Evolutionary conservation across 1,140 invertebrate species (phyloP).

Genomic region (Drosophila pseudoananassae): DNA sequence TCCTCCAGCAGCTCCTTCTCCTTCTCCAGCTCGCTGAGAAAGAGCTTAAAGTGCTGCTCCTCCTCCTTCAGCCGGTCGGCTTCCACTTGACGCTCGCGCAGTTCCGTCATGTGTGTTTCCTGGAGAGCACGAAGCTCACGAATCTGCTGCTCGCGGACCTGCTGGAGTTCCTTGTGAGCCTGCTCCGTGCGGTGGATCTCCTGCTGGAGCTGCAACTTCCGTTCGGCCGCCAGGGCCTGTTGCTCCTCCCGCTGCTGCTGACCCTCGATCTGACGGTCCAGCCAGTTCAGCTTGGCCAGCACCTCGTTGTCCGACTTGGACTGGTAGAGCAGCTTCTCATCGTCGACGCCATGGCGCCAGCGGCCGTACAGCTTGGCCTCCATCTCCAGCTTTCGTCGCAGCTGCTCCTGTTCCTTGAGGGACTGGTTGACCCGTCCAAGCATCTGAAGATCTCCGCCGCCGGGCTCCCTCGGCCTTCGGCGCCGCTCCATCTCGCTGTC

Average conservation of each 20-base stretch:
- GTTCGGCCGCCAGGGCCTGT: slow-evolving; percentile 73
- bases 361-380: slow-evolving; percentile 85
- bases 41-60: slow-evolving; percentile 62
- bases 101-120: slow-evolving; percentile 67
- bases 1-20: slow-evolving; percentile 70
- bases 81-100: slow-evolving; percentile 69
- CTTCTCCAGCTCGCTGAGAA: slow-evolving; percentile 62
- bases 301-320: slow-evolving; percentile 78
- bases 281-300: slow-evolving; percentile 85
- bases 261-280: slow-evolving; percentile 85
- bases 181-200: slow-evolving; percentile 68
- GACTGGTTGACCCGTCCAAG: slow-evolving; percentile 83
- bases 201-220: slow-evolving; percentile 82
- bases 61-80: slow-evolving; percentile 63
- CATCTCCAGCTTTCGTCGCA: slow-evolving; percentile 84
- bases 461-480: slow-evolving; percentile 16
- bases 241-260: slow-evolving; percentile 84
- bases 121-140: slow-evolving; percentile 69
- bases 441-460: slow-evolving; percentile 54
- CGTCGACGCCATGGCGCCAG: slow-evolving; percentile 83
- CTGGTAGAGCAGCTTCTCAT: slow-evolving; percentile 80
- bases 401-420: slow-evolving; percentile 83
- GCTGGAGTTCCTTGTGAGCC: slow-evolving; percentile 67
- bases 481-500: slow-evolving; percentile 83
- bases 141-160: slow-evolving; percentile 73